phyloP scores from a whole-genome alignment of 2,888 invertebrate genomes.

The Amiota communis region DNA sequence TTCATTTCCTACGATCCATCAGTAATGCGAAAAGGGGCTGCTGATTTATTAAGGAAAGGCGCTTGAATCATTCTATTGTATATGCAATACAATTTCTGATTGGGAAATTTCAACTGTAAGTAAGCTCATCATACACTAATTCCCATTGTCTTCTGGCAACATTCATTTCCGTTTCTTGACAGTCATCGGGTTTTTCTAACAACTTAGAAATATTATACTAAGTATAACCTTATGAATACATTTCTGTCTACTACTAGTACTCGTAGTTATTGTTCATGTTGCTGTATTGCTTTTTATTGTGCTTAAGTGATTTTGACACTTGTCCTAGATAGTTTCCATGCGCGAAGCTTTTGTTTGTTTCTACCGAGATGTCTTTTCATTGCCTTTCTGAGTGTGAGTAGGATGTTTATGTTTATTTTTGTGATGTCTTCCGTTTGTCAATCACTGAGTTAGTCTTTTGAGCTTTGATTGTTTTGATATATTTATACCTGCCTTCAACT shows the following conservation, averaged over 20 bases:
- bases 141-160: not conserved
- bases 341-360: constrained; percentile 44
- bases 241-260: too few relatives aligned
- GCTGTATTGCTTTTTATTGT: constrained; percentile 35
- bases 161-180: constrained; percentile 4
- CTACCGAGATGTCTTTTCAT: not conserved
- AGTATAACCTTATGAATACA: too few relatives aligned
- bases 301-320: constrained; percentile 66
- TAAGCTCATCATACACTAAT: not conserved
- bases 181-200: too few relatives aligned
- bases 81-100: too few relatives aligned
- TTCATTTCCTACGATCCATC: too few relatives aligned
- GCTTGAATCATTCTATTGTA: too few relatives aligned
- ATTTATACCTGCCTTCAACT: constrained; percentile 1
- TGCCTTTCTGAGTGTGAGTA: not conserved
- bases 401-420: not conserved
- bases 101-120: not conserved
- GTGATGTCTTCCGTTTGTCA: not conserved
- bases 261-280: not conserved
- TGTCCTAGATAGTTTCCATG: constrained; percentile 65
- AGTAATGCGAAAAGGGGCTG: too few relatives aligned
- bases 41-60: too few relatives aligned
- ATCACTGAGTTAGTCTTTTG: not conserved
- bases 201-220: too few relatives aligned
- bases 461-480: not conserved